Percentiles rank a stretch among this genome's conserved stretches.
These are phyloP conservation scores for Mythimna albipuncta DNA, from an alignment of 2,888 invertebrate species.

Conservation along the genomic window DNA sequence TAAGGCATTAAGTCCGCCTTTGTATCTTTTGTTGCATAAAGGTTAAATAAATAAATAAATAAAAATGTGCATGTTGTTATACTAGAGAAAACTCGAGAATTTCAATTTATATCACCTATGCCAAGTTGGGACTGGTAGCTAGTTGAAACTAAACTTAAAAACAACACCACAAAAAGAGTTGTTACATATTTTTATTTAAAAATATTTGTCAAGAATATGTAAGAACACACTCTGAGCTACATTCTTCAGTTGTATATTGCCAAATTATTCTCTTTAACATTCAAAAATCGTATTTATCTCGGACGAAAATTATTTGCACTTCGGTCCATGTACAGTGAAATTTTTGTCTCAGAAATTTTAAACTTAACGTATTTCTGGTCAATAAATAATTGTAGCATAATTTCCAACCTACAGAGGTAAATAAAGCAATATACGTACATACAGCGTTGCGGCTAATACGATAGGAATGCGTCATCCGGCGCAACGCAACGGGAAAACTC, in stretches of 20 bases:
- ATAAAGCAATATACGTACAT: constrained; percentile 6
- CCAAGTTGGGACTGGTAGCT: too few species aligned
- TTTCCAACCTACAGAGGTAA: not conserved
- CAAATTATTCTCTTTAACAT: not conserved
- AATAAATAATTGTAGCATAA: not conserved
- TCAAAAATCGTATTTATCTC: not conserved
- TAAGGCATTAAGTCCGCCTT: too few species aligned
- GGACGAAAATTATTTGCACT: not conserved
- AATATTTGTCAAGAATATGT: too few species aligned
- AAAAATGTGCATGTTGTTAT: too few species aligned
- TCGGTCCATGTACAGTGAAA: not conserved
- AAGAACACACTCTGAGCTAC: too few species aligned
- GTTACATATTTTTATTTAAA: too few species aligned
- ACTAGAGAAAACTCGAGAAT: too few species aligned
- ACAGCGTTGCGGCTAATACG: constrained; percentile 15
- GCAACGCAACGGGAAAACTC: constrained; percentile 71
- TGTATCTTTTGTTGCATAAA: too few species aligned
- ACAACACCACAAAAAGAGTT: too few species aligned
- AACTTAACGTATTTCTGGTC: not conserved
- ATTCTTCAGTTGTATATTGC: not conserved
- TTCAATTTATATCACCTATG: too few species aligned
- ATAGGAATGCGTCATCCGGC: constrained; percentile 60
- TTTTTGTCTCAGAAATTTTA: not conserved
- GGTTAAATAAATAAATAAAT: too few species aligned
- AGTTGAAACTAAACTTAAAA: too few species aligned